These are phyloP conservation scores for cat (Felis catus) DNA, from an alignment of 2,113 vertebrate species.

Conservation along the genomic window F.catus_Fca126_mat1.0 CM031411.1:97194501-97195000, in stretches of 20 bases:
- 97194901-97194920: constrained; percentile 61
- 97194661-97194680: background rate
- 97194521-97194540: constrained; percentile 38
- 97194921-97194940: constrained; percentile 73
- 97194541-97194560: background rate
- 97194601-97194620: background rate
- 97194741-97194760: background rate
- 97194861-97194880: background rate
- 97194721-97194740: background rate
- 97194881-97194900: constrained; percentile 69
- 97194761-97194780: constrained; percentile 22
- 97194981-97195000: constrained; percentile 69
- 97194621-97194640: background rate
- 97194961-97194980: constrained; percentile 62
- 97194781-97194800: background rate
- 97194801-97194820: background rate
- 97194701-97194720: background rate
- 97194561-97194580: background rate
- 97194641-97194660: background rate
- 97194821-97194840: background rate
- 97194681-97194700: background rate
- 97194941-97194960: constrained; percentile 71
- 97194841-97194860: background rate
- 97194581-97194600: background rate
- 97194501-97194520: background rate